phyloP scores from a whole-genome alignment of 2,797 vertebrate species.

The Protosalanx chinensis region DNA sequence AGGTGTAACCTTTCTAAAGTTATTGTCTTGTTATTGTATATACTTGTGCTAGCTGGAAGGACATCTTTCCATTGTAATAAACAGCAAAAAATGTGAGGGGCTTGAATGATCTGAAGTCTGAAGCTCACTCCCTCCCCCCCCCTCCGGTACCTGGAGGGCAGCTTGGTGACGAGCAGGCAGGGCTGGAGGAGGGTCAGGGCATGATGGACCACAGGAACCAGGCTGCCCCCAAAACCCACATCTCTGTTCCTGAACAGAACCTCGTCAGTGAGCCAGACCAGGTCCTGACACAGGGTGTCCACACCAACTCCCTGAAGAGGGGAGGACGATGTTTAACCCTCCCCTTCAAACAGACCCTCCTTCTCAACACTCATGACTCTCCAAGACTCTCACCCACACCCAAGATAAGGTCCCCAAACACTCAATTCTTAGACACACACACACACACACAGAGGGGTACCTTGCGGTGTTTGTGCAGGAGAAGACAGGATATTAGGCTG shows the following conservation, averaged over 20 bases:
- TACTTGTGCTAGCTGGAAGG: too few relatives aligned
- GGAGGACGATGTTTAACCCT: too few relatives aligned
- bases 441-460: slow-evolving; percentile 54
- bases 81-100: too few relatives aligned
- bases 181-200: slow-evolving; percentile 72
- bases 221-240: slow-evolving; percentile 80
- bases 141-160: slow-evolving; percentile 29
- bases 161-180: slow-evolving; percentile 63
- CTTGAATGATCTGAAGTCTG: too few relatives aligned
- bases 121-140: slow-evolving; percentile 35
- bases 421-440: slow-evolving; percentile 3
- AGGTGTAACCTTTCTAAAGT: too few relatives aligned
- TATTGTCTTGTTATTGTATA: too few relatives aligned
- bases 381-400: background rate
- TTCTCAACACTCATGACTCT: slow-evolving; percentile 7
- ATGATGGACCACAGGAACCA: slow-evolving; percentile 70
- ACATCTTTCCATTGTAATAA: too few relatives aligned
- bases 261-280: slow-evolving; percentile 84
- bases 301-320: slow-evolving; percentile 72
- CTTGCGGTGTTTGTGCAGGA: slow-evolving; percentile 80
- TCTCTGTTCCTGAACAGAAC: slow-evolving; percentile 80
- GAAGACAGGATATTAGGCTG: slow-evolving; percentile 76
- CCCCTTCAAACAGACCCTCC: too few relatives aligned
- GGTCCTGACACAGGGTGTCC: slow-evolving; percentile 77
- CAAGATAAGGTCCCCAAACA: background rate